phyloP scores from a whole-genome alignment of 2,888 invertebrate genomes.

The Drosophila anomelani region DNA sequence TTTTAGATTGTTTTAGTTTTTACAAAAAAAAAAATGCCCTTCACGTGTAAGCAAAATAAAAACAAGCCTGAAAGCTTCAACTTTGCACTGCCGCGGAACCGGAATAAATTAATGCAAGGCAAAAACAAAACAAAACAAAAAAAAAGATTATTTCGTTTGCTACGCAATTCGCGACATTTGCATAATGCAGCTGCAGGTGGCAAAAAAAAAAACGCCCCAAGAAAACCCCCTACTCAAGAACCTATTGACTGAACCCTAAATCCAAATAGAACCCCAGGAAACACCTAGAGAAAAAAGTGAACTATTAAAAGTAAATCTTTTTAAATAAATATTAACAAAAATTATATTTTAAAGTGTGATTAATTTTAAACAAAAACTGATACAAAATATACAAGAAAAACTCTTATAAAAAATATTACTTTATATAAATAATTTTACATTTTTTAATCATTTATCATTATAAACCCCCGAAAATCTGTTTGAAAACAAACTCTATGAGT shows the following conservation, averaged over 20 bases:
- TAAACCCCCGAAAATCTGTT: too few relatives aligned
- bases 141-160: conserved; percentile 61
- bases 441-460: too few relatives aligned
- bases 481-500: too few relatives aligned
- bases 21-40: conserved; percentile 49
- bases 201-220: background rate
- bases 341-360: background rate
- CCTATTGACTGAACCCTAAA: conserved; percentile 16
- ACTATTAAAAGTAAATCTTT: background rate
- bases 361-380: background rate
- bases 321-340: background rate
- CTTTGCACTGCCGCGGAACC: conserved; percentile 51
- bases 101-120: conserved; percentile 51
- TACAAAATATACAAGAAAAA: too few relatives aligned
- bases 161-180: conserved; percentile 71
- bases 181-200: conserved; percentile 70
- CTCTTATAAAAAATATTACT: too few relatives aligned
- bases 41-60: conserved; percentile 45
- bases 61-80: conserved; percentile 24
- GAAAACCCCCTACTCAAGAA: conserved; percentile 12
- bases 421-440: too few relatives aligned
- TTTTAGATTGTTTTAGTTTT: conserved; percentile 3
- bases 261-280: conserved; percentile 6
- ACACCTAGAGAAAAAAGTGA: background rate
- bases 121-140: conserved; percentile 16